Base-by-base conservation (phyloP, 1,140 invertebrate species). In the Papilio aristodemus region DNA sequence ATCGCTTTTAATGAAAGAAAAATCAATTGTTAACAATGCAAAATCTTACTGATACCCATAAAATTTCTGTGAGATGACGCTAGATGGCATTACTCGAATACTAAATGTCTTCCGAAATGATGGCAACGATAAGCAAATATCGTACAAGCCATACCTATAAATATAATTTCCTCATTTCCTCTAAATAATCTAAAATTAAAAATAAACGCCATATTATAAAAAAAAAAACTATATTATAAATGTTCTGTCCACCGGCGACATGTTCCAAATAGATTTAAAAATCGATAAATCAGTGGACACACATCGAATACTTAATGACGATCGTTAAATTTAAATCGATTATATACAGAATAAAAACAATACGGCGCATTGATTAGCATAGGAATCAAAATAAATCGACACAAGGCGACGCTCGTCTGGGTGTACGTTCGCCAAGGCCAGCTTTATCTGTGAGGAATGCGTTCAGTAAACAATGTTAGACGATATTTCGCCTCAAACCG, bases 401-500 rank as follows among this genome's bases (percentile, higher is more conserved):
- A 69, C 57, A 64, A 54, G 69, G 71, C 71, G 76, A 79, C 79
- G 74, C 75, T 77, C 80, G 82, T 81, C 78, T 81, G 68, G 58
- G 73, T 72, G 81, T 76, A 84, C 81, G 83, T 83, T 78, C 71
- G 72, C 81, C 86, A 90, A 88, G 87, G 87, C 88, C 87, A 87
- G 85, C 81, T 86, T 84, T 90, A 90, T 90, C 86, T 85, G 79
- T 78, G 77, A 71, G 86, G 85, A 81, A 89, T 90, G 84, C 77
- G 78, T 75, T 80, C 64, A 77, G 80, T 90, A 89, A 90, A 90
- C 84, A 90, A 73, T 84, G 77, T 78, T 81, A 81, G 64, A 73
- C 79, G 75, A 71, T 83, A 81, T 84, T 82, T 85, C 72, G 71
- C 73, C 75, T 70, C 75, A 68, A 69, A 78, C 78, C 81, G 79